phyloP scores from a whole-genome alignment of 2,888 invertebrate species.

The Diarsia brunnea region DNA sequence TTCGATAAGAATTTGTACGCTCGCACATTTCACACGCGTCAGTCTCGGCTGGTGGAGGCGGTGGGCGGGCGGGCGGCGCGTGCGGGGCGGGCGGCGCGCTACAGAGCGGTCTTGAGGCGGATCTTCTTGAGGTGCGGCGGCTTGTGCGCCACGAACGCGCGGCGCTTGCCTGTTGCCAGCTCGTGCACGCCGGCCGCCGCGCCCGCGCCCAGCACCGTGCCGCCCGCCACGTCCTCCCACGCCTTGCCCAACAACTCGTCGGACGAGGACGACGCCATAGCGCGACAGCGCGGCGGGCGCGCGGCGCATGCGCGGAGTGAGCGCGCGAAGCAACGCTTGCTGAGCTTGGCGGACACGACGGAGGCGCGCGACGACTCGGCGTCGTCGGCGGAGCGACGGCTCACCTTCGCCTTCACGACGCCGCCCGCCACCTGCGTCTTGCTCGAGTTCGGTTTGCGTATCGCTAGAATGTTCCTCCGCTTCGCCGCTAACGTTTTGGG shows the following conservation, averaged over 20 bases:
- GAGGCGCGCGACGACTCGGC: slow-evolving; percentile 77
- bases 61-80: slow-evolving; percentile 27
- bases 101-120: slow-evolving; percentile 84
- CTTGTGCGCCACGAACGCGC: slow-evolving; percentile 78
- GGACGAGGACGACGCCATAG: slow-evolving; percentile 82
- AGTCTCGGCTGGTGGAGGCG: background rate
- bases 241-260: slow-evolving; percentile 74
- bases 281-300: slow-evolving; percentile 68
- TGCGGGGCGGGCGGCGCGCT: slow-evolving; percentile 76
- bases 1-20: slow-evolving; percentile 3
- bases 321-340: slow-evolving; percentile 82
- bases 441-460: slow-evolving; percentile 85
- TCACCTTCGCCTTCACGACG: slow-evolving; percentile 76
- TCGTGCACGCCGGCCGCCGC: slow-evolving; percentile 71
- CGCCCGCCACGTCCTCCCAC: slow-evolving; percentile 82
- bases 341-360: slow-evolving; percentile 74
- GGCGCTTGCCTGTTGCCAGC: slow-evolving; percentile 73
- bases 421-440: slow-evolving; percentile 80
- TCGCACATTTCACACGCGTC: background rate
- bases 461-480: slow-evolving; percentile 83
- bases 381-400: slow-evolving; percentile 82
- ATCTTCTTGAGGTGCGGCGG: slow-evolving; percentile 85
- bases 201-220: slow-evolving; percentile 67
- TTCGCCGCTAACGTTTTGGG: slow-evolving; percentile 82
- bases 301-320: slow-evolving; percentile 58